Base-by-base conservation (phyloP, 92 coral and sea anemone genomes). In the Desmophyllum pertusum region DNA sequence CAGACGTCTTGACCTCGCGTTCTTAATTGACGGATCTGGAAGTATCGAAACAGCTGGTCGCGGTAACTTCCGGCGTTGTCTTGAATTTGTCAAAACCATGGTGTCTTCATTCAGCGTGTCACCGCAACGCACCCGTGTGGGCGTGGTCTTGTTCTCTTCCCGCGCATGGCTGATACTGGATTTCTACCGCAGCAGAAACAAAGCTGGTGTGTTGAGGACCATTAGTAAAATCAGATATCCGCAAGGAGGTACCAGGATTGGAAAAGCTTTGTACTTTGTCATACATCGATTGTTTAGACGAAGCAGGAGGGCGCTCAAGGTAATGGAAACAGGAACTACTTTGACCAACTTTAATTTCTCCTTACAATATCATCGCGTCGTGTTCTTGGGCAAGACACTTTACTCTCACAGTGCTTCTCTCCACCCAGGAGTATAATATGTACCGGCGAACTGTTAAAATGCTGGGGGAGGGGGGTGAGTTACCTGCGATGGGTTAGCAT, bases 171-270 rank as follows among this genome's bases (percentile, higher is more conserved):
- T 70, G 52, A 78, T 81, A 30, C 73, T 90, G 29, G 79, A 76
- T 57, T 81, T 90, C 45, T 27, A 81, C 42, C 79, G 59, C 13
- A 81, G 89, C 75, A 64, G n/a, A 35, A 79, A 73, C 57, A 75
- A 85, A 17, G 76, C 39, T 7, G 37, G 55, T 31, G 83, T 90
- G 29, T 38, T 76, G 23, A 37, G 45, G 29, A 88, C 84, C 5
- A 53, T 90, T n/a, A 41, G 81, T 10, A 41, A 78, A 14, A 90
- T 90, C 30, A 72, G 93, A 62, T 96, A 96, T 69, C 98, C 98
- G 61, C 84, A 87, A 15, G 92, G 96, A 68, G 95, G 95, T 64
- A 96, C 98, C 21, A 86, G 84, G 53, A 96, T 95, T 41, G 98
- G 98, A 31, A 66, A 42, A 37, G 98, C 95, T 21, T 86, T 96